Conservation (phyloP, 53 echinoderm and acorn worm species). For the Stichopus horrens region DNA sequence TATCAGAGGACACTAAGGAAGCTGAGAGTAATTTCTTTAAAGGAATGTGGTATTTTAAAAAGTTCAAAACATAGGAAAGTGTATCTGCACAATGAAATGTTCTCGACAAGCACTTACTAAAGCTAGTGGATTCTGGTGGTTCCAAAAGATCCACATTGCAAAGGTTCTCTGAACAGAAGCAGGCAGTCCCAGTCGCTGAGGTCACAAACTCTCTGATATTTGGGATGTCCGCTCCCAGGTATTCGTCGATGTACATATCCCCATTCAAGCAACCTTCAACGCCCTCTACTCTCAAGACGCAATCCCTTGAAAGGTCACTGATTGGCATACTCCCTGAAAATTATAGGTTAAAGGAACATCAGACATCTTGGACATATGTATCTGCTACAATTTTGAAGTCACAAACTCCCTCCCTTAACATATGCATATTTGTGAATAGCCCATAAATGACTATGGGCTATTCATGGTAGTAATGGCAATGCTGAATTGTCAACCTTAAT, state of each 20-base stretch:
- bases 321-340: neutral
- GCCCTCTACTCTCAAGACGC: neutral
- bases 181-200: neutral
- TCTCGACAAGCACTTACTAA: neutral
- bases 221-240: neutral
- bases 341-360: no score
- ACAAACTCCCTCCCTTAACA: no score
- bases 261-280: neutral
- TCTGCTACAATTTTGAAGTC: no score
- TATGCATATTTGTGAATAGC: no score
- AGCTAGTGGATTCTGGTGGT: neutral
- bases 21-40: no score
- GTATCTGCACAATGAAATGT: neutral
- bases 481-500: no score
- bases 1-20: no score
- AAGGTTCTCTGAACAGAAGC: conserved; percentile 30
- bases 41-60: no score
- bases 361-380: no score
- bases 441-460: no score
- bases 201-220: neutral
- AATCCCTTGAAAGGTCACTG: neutral
- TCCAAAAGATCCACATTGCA: neutral
- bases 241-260: neutral
- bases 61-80: no score
- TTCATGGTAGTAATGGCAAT: no score